Conservation (phyloP, 2,888 invertebrate species). For the Ethmia dodecea region DNA sequence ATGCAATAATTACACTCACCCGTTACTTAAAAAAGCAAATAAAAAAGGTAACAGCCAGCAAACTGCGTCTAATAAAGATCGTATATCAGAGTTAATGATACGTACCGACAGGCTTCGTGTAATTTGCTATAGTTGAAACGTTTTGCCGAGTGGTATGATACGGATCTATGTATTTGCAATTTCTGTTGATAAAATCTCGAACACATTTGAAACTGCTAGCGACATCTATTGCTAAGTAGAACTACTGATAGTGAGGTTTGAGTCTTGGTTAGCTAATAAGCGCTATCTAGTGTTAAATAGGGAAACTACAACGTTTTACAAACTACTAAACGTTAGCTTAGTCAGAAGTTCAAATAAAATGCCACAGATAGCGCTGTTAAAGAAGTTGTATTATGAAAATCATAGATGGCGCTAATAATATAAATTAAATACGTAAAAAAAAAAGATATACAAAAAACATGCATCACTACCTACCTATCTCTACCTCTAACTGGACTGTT, state of each 20-base stretch:
- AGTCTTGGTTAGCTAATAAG: neutral
- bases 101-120: constrained; percentile 20
- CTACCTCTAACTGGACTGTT: too few species aligned
- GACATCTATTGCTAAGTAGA: constrained; percentile 19
- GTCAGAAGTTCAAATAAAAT: neutral
- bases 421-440: constrained; percentile 19
- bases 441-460: constrained; percentile 36
- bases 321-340: neutral
- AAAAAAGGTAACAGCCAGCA: neutral
- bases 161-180: constrained; percentile 26
- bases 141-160: constrained; percentile 33
- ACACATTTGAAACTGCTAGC: constrained; percentile 4
- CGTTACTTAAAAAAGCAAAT: neutral
- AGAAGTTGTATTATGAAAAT: neutral
- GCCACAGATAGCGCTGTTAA: neutral
- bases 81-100: constrained; percentile 45
- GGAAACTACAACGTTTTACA: neutral
- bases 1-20: neutral
- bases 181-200: constrained; percentile 5
- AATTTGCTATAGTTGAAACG: constrained; percentile 27
- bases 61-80: constrained; percentile 40
- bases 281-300: constrained; percentile 3
- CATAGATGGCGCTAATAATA: neutral
- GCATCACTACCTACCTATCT: constrained; percentile 41
- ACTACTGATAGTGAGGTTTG: too few species aligned